Evolutionary conservation across 2,113 vertebrate genomes (phyloP).

Genomic region (Malurus cyaneus): DNA sequence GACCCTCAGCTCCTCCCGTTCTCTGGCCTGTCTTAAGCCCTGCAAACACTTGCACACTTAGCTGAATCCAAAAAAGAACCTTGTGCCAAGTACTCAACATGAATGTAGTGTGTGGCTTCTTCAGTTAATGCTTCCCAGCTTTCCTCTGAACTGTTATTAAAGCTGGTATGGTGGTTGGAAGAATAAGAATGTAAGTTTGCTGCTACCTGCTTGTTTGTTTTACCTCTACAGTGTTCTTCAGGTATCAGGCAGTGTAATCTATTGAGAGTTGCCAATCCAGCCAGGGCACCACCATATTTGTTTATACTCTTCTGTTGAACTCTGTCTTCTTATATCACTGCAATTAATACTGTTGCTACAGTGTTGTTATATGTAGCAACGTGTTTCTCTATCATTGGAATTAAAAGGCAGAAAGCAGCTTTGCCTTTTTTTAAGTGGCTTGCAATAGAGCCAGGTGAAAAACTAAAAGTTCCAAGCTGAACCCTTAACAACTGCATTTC

Average conservation of each 20-base stretch:
- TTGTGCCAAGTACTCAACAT: rapidly evolving
- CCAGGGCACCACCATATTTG: not conserved
- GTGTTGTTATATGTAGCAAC: not conserved
- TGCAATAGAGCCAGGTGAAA: not conserved
- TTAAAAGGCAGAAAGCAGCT: not conserved
- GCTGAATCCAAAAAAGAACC: not conserved
- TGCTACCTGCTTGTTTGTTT: not conserved
- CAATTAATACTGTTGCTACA: not conserved
- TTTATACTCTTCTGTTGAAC: not conserved
- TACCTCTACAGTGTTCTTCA: not conserved
- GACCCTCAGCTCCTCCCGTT: not conserved
- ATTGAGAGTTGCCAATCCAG: not conserved
- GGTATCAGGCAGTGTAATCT: not conserved
- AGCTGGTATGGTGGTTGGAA: not conserved
- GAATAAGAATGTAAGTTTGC: not conserved
- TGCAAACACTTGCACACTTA: rapidly evolving
- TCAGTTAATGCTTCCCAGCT: not conserved
- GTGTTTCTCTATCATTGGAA: not conserved
- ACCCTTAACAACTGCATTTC: not conserved
- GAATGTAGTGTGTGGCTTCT: not conserved
- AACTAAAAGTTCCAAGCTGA: not conserved
- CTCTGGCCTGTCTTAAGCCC: not conserved
- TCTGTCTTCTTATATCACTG: not conserved
- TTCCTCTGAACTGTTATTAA: not conserved
- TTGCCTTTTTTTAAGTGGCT: not conserved